Conservation (phyloP, 2,797 vertebrate species). For the Mastacembelus armatus region DNA sequence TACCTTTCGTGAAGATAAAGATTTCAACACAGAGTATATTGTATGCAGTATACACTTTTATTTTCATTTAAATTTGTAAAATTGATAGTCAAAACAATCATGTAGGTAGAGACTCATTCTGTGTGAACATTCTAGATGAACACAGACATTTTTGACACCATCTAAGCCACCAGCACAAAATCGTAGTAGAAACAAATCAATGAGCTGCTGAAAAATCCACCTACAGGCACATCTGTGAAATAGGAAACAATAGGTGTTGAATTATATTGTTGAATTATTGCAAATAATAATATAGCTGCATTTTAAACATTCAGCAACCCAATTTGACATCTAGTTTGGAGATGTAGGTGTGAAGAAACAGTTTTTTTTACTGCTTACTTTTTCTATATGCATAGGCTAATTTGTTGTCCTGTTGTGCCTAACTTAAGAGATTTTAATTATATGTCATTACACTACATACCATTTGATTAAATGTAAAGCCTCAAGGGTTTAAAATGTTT, state of each 20-base stretch:
- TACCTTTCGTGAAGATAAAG: slow-evolving; percentile 1
- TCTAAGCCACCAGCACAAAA: slow-evolving; percentile 31
- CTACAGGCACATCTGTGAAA: slow-evolving; percentile 66
- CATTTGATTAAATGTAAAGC: neutral
- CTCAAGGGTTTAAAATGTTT: slow-evolving; percentile 11
- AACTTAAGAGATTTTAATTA: neutral
- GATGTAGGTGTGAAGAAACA: no score
- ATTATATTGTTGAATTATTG: neutral
- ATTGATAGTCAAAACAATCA: no score
- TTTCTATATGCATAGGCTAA: no score
- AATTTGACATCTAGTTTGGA: neutral
- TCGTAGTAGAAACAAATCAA: slow-evolving; percentile 13
- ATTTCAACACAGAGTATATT: neutral
- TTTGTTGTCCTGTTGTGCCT: no score
- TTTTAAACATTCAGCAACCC: neutral
- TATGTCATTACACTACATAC: neutral
- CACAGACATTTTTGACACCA: slow-evolving; percentile 8
- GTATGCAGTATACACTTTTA: no score
- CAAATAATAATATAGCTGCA: neutral
- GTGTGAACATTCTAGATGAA: slow-evolving; percentile 21
- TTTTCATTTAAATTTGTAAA: no score
- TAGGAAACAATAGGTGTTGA: slow-evolving; percentile 29
- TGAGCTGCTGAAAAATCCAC: slow-evolving; percentile 10
- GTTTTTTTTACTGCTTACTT: no score
- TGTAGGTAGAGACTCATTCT: no score